Evolutionary conservation across 2,888 invertebrate species (phyloP).

Genomic region (Heliconius ismenius): DNA sequence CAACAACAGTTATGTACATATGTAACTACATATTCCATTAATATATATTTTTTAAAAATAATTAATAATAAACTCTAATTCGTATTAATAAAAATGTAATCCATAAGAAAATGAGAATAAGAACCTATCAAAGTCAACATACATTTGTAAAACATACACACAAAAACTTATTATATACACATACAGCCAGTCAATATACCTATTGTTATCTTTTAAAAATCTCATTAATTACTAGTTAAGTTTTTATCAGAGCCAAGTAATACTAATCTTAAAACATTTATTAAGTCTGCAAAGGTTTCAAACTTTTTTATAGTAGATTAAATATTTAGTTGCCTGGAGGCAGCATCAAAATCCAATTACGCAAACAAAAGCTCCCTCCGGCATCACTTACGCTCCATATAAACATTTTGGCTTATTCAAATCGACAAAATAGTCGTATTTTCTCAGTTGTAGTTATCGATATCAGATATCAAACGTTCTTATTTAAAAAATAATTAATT

Average conservation of each 20-base stretch:
- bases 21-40: too few species aligned
- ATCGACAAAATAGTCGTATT: background rate
- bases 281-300: background rate
- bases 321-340: conserved; percentile 11
- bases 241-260: conserved; percentile 8
- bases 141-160: background rate
- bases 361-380: conserved; percentile 11
- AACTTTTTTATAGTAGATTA: conserved; percentile 7
- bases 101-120: background rate
- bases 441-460: background rate
- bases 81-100: background rate
- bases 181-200: background rate
- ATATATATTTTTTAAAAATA: background rate
- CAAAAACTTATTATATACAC: background rate
- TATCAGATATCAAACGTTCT: background rate
- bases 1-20: background rate
- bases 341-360: conserved; percentile 22
- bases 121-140: background rate
- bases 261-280: conserved; percentile 17
- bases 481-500: background rate
- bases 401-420: conserved; percentile 5
- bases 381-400: conserved; percentile 7
- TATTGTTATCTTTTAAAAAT: background rate
- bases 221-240: background rate
- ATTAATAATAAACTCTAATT: background rate